Evolutionary conservation across 2,113 vertebrate species (phyloP).

Genomic region (Vulpes ferrilata): DNA sequence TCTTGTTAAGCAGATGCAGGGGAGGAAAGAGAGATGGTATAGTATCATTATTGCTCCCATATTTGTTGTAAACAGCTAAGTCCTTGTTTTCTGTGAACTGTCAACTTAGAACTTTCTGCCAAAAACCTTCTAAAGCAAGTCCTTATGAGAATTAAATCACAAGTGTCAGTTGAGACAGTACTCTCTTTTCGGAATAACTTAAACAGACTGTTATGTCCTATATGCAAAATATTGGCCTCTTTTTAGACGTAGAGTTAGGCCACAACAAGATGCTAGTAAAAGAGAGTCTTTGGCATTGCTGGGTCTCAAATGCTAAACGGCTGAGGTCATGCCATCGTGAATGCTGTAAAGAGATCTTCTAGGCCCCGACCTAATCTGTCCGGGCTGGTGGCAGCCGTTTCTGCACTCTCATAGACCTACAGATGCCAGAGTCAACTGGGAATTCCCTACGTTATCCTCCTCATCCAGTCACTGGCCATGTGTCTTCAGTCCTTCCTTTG

Average conservation of each 20-base stretch:
- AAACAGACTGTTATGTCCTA: not conserved
- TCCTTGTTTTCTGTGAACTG: not conserved
- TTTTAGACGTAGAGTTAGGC: constrained; percentile 14
- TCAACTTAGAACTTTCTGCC: not conserved
- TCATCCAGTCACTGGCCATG: not conserved
- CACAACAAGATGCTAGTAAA: constrained; percentile 57
- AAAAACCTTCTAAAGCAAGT: constrained; percentile 32
- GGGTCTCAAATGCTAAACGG: not conserved
- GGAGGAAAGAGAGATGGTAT: constrained; percentile 60
- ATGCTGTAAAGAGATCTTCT: not conserved
- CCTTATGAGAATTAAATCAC: not conserved
- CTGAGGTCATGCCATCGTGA: not conserved
- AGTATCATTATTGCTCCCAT: constrained; percentile 66
- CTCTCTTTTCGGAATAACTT: not conserved
- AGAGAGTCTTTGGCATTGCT: constrained; percentile 12
- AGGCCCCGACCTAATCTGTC: not conserved
- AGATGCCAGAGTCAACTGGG: not conserved
- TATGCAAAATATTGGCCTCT: constrained; percentile 55
- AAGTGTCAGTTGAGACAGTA: not conserved
- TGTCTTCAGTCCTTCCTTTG: not conserved
- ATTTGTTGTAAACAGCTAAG: constrained; percentile 66
- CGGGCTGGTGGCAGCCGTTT: not conserved
- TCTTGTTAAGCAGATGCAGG: constrained; percentile 64
- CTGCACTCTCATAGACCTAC: not conserved
- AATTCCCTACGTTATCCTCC: not conserved